phyloP scores from a whole-genome alignment of 2,888 invertebrate species.

The Agrochola litura region DNA sequence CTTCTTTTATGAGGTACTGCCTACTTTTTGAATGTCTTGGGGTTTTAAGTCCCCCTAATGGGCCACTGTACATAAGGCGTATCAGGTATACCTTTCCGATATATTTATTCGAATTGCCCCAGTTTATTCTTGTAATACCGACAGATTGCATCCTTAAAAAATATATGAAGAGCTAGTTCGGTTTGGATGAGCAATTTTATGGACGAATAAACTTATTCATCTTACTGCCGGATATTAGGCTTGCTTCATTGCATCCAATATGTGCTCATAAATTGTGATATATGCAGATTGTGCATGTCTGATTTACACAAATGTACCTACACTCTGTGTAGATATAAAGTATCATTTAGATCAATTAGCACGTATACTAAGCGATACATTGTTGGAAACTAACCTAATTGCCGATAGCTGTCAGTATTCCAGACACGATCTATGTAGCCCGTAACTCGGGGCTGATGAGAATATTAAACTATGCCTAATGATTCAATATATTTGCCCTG shows the following conservation, averaged over 20 bases:
- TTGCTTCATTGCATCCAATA: slow-evolving; percentile 8
- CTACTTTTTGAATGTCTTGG: background rate
- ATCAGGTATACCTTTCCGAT: background rate
- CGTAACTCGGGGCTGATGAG: slow-evolving; percentile 21
- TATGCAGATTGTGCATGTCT: slow-evolving; percentile 8
- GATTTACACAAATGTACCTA: background rate
- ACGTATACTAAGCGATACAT: slow-evolving; percentile 10
- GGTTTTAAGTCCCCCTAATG: too few species aligned
- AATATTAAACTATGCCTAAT: slow-evolving; percentile 37
- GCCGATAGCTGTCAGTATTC: slow-evolving; percentile 18
- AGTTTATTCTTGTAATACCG: background rate
- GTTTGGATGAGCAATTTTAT: slow-evolving; percentile 10
- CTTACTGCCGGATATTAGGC: slow-evolving; percentile 15
- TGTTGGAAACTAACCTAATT: slow-evolving; percentile 25
- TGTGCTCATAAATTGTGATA: background rate
- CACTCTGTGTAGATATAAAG: background rate
- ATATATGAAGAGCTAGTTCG: background rate
- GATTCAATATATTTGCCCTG: slow-evolving; percentile 32
- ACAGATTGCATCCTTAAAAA: background rate
- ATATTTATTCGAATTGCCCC: background rate
- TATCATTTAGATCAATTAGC: slow-evolving; percentile 29
- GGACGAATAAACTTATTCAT: slow-evolving; percentile 4
- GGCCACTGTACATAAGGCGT: background rate
- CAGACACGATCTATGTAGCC: slow-evolving; percentile 1
- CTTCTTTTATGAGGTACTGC: background rate